Percentiles rank a stretch among this genome's conserved stretches.
Evolutionary conservation across 2,113 vertebrate species (phyloP).

Genomic region (Crotalus tigris): DNA sequence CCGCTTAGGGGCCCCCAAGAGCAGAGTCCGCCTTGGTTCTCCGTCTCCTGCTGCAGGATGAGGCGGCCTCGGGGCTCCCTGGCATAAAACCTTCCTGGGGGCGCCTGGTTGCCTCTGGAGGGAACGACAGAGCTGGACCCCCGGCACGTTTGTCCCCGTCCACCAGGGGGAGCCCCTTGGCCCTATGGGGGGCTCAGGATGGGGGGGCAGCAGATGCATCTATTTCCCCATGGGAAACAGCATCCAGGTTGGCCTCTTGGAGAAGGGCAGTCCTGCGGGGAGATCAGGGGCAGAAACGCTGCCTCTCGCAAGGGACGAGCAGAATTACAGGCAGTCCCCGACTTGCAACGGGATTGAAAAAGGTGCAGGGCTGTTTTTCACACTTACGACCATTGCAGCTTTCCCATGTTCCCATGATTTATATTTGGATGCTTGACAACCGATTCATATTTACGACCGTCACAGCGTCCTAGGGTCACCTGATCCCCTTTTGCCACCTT

Average conservation of each 20-base stretch:
- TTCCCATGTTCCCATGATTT: not conserved
- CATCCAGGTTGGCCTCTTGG: too few species aligned
- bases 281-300: not conserved
- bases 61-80: too few species aligned
- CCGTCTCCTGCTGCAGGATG: too few species aligned
- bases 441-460: rapidly evolving
- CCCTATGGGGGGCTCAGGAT: not conserved
- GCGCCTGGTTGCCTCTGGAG: not conserved
- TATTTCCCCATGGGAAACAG: not conserved
- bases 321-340: not conserved
- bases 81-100: not conserved
- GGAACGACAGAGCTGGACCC: too few species aligned
- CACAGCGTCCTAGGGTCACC: too few species aligned
- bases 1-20: too few species aligned
- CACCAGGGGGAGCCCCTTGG: not conserved
- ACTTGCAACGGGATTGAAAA: not conserved
- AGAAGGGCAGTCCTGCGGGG: too few species aligned
- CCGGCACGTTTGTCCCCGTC: rapidly evolving
- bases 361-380: not conserved
- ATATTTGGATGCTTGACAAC: too few species aligned
- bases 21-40: not conserved
- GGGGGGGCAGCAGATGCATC: not conserved
- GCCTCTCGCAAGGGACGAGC: too few species aligned
- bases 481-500: too few species aligned
- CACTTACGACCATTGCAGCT: too few species aligned